Percentiles rank a stretch among this genome's conserved stretches.
phyloP scores from a whole-genome alignment of 2,888 invertebrate genomes.

The Globia sparganii region DNA sequence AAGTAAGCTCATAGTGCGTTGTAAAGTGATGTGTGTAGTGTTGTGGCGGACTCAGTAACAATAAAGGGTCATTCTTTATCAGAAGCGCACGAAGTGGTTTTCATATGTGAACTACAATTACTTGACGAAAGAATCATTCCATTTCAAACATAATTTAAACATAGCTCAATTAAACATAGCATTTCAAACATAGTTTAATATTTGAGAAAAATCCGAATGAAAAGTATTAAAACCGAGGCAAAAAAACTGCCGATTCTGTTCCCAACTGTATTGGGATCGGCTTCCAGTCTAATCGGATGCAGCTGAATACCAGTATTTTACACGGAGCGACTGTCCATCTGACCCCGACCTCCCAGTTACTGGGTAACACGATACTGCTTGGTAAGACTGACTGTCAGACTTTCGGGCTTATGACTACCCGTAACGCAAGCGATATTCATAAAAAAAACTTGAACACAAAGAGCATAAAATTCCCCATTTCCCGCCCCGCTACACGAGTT shows the following conservation, averaged over 20 bases:
- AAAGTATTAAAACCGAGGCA: too few relatives aligned
- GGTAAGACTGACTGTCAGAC: not conserved
- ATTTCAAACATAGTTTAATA: too few relatives aligned
- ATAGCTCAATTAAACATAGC: too few relatives aligned
- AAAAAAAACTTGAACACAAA: slow-evolving; percentile 4
- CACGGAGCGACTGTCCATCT: too few relatives aligned
- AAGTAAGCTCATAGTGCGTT: too few relatives aligned
- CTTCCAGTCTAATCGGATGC: too few relatives aligned
- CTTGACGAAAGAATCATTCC: not conserved
- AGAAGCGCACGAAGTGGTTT: not conserved
- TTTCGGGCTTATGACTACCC: not conserved
- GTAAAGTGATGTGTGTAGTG: too few relatives aligned
- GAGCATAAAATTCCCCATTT: slow-evolving; percentile 24
- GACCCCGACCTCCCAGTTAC: too few relatives aligned
- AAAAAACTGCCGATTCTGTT: too few relatives aligned
- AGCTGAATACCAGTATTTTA: too few relatives aligned
- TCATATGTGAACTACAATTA: not conserved
- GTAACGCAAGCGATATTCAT: not conserved
- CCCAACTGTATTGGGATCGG: too few relatives aligned
- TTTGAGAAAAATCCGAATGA: not conserved
- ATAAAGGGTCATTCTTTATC: not conserved
- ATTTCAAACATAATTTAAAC: too few relatives aligned
- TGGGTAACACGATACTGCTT: not conserved
- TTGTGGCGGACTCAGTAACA: not conserved
- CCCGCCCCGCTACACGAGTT: slow-evolving; percentile 27